phyloP scores from a whole-genome alignment of 1,140 invertebrate species.

The Camponotus pennsylvanicus region DNA sequence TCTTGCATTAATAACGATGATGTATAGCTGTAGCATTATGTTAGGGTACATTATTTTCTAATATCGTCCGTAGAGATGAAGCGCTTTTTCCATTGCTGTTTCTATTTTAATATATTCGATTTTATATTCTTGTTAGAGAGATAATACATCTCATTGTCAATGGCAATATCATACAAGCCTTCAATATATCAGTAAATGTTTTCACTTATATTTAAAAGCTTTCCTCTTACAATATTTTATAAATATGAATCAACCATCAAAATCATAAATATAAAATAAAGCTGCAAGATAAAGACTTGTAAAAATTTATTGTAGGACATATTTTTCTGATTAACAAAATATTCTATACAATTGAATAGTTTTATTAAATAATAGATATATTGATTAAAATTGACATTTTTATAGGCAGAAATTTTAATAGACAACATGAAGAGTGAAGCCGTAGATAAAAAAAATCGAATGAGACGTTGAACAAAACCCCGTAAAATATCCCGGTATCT shows the following conservation, averaged over 20 bases:
- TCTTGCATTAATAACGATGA: slow-evolving; percentile 53
- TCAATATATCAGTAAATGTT: not conserved
- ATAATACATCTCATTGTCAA: not conserved
- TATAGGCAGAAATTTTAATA: not conserved
- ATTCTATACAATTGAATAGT: not conserved
- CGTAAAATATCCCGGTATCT: no score
- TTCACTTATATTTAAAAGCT: not conserved
- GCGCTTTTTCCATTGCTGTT: not conserved
- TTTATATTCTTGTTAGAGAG: slow-evolving; percentile 19
- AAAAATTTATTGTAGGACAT: not conserved
- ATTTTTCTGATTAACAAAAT: not conserved
- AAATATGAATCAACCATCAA: not conserved
- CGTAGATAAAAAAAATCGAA: no score
- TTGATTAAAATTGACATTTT: not conserved
- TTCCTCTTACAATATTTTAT: not conserved
- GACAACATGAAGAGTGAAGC: no score
- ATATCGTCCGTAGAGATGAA: not conserved
- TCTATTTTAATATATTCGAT: slow-evolving; percentile 14
- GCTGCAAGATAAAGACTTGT: not conserved
- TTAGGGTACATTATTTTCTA: slow-evolving; percentile 22
- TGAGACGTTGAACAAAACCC: no score
- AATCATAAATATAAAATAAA: slow-evolving; percentile 2
- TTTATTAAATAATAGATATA: not conserved
- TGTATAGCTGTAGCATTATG: not conserved
- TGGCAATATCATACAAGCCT: not conserved